Conservation (phyloP, 2,888 invertebrate species). For the Osedax frankpressi region DNA sequence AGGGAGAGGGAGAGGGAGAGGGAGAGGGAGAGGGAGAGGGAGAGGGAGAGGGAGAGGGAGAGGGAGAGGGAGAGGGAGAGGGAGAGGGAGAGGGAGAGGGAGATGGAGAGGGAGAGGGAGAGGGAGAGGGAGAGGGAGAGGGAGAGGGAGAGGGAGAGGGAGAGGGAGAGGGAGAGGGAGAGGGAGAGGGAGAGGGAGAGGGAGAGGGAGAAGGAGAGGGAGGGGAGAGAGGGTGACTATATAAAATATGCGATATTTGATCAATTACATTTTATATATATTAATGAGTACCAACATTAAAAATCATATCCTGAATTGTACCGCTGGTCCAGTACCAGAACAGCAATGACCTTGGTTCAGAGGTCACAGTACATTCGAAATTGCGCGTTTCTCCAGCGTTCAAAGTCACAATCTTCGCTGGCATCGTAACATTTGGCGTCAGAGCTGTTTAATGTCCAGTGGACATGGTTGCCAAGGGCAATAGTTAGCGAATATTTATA, state of each 20-base stretch:
- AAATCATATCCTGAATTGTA: neutral
- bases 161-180: constrained; percentile 6
- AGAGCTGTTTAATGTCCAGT: too few relatives aligned
- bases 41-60: constrained; percentile 13
- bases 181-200: constrained; percentile 17
- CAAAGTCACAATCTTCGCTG: neutral
- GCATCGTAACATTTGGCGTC: neutral
- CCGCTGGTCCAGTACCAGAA: neutral
- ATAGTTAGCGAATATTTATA: too few relatives aligned
- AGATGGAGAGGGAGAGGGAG: constrained; percentile 14
- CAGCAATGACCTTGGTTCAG: neutral
- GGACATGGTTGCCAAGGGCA: too few relatives aligned
- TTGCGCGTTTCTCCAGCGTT: neutral
- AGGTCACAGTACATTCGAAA: neutral
- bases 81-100: constrained; percentile 19
- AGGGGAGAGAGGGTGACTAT: too few relatives aligned
- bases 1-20: neutral
- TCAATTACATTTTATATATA: neutral
- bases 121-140: constrained; percentile 17
- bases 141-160: constrained; percentile 18
- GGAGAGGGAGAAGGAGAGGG: constrained; percentile 17
- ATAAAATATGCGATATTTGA: too few relatives aligned
- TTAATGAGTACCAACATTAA: neutral
- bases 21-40: constrained; percentile 18
- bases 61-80: constrained; percentile 13